Percentiles rank a stretch among this genome's conserved stretches.
Evolutionary conservation across 2,113 vertebrate species (phyloP).

Genomic region (Rhynchomys soricoides): DNA sequence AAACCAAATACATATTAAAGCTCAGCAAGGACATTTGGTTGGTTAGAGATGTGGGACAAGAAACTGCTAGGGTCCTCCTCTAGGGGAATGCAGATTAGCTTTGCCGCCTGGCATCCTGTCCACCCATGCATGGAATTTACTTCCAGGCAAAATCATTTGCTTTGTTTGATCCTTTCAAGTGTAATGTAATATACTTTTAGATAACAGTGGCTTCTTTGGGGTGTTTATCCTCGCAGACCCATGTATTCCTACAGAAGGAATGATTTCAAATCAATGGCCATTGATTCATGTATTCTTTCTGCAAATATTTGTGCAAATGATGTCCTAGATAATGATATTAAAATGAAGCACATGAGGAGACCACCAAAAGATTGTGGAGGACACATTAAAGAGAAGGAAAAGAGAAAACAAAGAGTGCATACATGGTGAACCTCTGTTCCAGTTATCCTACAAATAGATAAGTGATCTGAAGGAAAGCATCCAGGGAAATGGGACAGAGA

Average conservation of each 20-base stretch:
- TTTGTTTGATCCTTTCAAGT: conserved; percentile 6
- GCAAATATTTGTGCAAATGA: background rate
- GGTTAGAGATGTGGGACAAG: background rate
- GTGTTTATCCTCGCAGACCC: background rate
- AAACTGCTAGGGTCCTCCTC: background rate
- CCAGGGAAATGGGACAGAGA: too few relatives aligned
- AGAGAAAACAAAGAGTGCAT: background rate
- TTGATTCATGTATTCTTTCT: background rate
- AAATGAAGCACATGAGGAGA: background rate
- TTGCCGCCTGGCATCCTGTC: background rate
- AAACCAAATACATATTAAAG: background rate
- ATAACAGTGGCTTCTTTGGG: background rate
- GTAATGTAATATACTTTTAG: background rate
- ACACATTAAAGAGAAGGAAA: background rate
- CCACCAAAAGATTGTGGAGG: background rate
- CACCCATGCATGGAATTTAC: background rate
- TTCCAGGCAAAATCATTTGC: conserved; percentile 37
- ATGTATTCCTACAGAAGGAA: background rate
- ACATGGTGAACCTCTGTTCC: background rate
- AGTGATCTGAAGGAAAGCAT: background rate
- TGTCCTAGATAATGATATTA: background rate
- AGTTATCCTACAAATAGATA: rapidly evolving
- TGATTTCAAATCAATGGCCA: background rate
- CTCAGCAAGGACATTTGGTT: background rate
- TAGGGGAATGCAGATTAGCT: background rate